Evolutionary conservation across 2,113 vertebrate species (phyloP), one percentile per base, ranked within the genome.

Genomic region (Eurystomus gularis): DNA sequence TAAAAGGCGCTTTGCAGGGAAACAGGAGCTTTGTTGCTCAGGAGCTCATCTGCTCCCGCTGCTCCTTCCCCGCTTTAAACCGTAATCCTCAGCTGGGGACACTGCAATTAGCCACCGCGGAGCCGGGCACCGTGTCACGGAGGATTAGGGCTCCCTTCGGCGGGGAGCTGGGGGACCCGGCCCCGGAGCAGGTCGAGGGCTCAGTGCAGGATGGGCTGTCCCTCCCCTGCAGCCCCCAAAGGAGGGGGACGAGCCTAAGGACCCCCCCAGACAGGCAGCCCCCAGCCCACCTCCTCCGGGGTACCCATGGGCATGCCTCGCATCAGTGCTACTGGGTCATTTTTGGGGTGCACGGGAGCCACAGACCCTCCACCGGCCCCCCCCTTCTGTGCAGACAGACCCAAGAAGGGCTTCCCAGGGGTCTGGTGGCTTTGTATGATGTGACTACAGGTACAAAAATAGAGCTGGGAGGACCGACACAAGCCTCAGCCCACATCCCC

Each of bases 31-130:
- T 84, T 93, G 96, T 95, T 97, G 92, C 96, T 97, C 71, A 2
- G 96, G 93, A 96, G 93, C 94, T 97, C 96, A 96, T 97, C 95
- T 95, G 95, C 90, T 95, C 95, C 97, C 0, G 78, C 96, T 97
- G 97, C 95, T 97, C 94, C 96, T 96, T 97, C 95, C 86, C 86
- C 8, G 77, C 93, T 97, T 86, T 92, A 95, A 88, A 92, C 83
- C 8, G 0, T 94, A 97, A 94, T 97, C 95, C 94, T 96, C 95
- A 92, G 91, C 93, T 96, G 90, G 90, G 96, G 96, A 96, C 90
- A 52, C 92, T 44, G 91, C 96, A 96, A 96, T 96, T 96, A 97
- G 95, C 95, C 86, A 73, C 97, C 15, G 8, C 15, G 15, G 83
- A 78, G 96, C 66, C 8, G 83, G 91, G 76, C 81, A 85, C 77